Percentiles rank a stretch among this genome's conserved stretches.
phyloP scores from a whole-genome alignment of 2,888 invertebrate genomes.

The Ophion ellenae region DNA sequence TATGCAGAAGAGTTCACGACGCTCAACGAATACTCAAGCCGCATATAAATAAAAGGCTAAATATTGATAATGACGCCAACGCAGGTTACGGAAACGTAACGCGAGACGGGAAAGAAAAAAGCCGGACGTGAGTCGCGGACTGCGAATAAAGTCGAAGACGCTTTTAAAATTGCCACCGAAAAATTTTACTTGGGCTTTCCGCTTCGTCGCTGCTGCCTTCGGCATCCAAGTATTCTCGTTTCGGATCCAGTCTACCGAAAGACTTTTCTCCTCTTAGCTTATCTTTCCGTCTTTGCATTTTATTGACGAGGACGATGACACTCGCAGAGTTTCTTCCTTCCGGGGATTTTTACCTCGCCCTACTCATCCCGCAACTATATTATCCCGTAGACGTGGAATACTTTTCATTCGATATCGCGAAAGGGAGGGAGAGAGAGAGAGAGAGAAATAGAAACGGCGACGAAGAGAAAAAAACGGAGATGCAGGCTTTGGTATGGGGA shows the following conservation, averaged over 20 bases:
- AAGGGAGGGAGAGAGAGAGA: background rate
- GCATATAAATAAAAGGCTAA: no score
- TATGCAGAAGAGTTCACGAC: no score
- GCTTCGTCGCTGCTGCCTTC: conserved; percentile 73
- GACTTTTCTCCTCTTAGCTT: conserved; percentile 77
- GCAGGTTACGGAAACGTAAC: no score
- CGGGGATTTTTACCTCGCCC: conserved; percentile 54
- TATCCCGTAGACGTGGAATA: conserved; percentile 51
- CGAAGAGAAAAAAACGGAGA: no score
- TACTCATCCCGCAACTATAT: conserved; percentile 57
- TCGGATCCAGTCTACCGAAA: conserved; percentile 71
- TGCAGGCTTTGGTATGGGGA: background rate
- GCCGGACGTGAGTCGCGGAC: no score
- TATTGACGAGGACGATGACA: conserved; percentile 74
- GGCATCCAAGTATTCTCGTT: conserved; percentile 81
- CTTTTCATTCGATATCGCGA: conserved; percentile 30
- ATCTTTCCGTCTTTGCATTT: conserved; percentile 79
- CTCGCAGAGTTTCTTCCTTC: conserved; percentile 37
- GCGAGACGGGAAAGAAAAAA: no score
- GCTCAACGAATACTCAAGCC: no score
- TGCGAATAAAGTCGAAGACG: no score
- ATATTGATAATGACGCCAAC: no score
- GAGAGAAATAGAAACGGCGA: background rate
- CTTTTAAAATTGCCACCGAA: conserved; percentile 77
- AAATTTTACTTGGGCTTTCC: conserved; percentile 72